Conservation (phyloP, 2,888 invertebrate genomes). For the Megalurothrips usitatus region DNA sequence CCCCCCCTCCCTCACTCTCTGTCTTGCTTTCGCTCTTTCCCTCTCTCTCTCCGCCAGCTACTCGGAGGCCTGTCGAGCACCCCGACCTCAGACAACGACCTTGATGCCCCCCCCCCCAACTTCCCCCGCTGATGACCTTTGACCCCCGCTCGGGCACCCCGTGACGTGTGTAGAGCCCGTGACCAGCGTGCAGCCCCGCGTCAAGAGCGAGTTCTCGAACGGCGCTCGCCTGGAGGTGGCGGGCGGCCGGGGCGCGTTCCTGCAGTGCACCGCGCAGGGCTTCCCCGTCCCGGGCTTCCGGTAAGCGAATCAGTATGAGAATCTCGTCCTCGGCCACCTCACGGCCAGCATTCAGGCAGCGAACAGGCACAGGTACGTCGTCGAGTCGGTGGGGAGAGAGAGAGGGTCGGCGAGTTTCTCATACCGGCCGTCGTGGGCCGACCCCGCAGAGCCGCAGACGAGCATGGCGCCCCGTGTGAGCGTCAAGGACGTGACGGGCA, state of each 20-base stretch:
- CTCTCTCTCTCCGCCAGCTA: not conserved
- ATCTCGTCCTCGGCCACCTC: not conserved
- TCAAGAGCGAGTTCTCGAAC: conserved; percentile 22
- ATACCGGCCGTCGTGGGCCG: not conserved
- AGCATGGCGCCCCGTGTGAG: conserved; percentile 48
- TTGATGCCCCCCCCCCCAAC: conserved; percentile 35
- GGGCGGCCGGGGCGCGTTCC: conserved; percentile 51
- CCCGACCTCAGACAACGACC: too few species aligned
- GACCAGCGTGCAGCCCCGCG: conserved; percentile 17
- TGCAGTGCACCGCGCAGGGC: conserved; percentile 67
- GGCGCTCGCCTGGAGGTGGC: conserved; percentile 31
- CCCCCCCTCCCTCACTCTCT: not conserved
- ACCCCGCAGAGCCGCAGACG: conserved; percentile 47
- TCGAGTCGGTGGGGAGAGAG: not conserved
- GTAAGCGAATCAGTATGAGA: conserved; percentile 44
- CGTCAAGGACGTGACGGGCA: conserved; percentile 45
- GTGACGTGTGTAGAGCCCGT: not conserved
- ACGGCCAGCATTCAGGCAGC: conserved; percentile 12
- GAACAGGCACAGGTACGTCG: not conserved
- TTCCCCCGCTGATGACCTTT: conserved; percentile 37
- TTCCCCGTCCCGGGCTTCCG: conserved; percentile 66
- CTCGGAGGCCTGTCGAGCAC: not conserved
- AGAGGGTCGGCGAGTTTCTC: too few species aligned
- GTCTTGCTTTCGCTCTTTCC: too few species aligned
- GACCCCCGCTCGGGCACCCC: too few species aligned